phyloP scores from a whole-genome alignment of 2,113 vertebrate species.

The Emydura subglobosa region DNA sequence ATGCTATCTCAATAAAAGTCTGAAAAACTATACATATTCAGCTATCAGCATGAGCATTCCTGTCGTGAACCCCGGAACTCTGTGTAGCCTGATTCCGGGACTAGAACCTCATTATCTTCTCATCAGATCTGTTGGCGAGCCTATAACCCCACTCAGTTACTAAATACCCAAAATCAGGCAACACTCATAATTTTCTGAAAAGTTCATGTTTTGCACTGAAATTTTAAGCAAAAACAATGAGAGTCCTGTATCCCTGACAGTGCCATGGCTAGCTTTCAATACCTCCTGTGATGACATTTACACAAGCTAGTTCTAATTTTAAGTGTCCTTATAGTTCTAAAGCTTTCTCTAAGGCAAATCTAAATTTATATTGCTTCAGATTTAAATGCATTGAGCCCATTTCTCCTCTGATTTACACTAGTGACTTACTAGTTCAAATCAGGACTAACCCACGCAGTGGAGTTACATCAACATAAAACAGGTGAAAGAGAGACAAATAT shows the following conservation, averaged over 20 bases:
- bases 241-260: neutral
- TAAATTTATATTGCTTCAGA: neutral
- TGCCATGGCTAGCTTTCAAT: neutral
- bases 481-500: too few species aligned
- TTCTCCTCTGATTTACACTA: neutral
- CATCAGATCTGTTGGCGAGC: too few species aligned
- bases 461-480: neutral
- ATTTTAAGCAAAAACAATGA: neutral
- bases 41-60: too few species aligned
- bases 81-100: too few species aligned
- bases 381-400: neutral
- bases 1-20: too few species aligned
- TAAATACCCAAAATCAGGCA: too few species aligned
- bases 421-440: neutral
- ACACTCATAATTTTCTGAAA: neutral
- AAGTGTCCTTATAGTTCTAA: neutral
- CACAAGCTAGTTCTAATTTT: neutral
- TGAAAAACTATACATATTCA: too few species aligned
- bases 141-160: too few species aligned
- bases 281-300: neutral
- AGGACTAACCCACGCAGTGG: neutral
- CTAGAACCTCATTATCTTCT: too few species aligned
- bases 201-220: neutral
- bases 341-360: neutral
- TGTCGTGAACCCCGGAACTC: too few species aligned